Percentiles rank a stretch among this genome's conserved stretches.
Conservation (phyloP, 2,888 invertebrate species). For the Nemapogon koenigi region DNA sequence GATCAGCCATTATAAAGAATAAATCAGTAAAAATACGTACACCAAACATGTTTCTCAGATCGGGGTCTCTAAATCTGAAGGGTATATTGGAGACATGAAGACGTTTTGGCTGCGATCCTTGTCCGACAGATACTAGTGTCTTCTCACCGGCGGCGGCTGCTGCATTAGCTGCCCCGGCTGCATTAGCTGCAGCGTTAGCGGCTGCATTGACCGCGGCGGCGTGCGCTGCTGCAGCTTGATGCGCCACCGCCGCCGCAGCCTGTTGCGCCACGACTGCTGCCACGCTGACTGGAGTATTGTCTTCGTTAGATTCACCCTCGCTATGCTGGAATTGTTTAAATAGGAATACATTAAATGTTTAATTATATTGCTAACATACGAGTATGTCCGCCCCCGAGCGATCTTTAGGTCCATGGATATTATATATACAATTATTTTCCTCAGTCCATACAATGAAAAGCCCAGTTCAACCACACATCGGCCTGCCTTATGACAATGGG, state of each 20-base stretch:
- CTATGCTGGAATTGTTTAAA: slow-evolving; percentile 41
- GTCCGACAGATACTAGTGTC: slow-evolving; percentile 57
- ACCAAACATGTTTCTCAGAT: slow-evolving; percentile 97
- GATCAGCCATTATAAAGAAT: slow-evolving; percentile 4
- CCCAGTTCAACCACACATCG: no score
- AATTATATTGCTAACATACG: no score
- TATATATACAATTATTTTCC: no score
- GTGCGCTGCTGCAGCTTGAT: slow-evolving; percentile 44
- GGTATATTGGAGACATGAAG: slow-evolving; percentile 99
- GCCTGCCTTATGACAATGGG: no score
- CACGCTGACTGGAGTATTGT: slow-evolving; percentile 58
- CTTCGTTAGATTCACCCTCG: slow-evolving; percentile 63
- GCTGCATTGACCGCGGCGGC: slow-evolving; percentile 58
- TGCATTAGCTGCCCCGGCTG: slow-evolving; percentile 32
- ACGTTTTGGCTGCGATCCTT: slow-evolving; percentile 82
- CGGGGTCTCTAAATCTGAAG: slow-evolving; percentile 98
- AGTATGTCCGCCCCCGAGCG: no score
- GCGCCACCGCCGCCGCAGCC: slow-evolving; percentile 31
- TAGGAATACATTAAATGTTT: no score
- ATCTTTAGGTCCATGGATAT: no score
- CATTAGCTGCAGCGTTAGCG: slow-evolving; percentile 30
- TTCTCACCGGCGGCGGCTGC: slow-evolving; percentile 48
- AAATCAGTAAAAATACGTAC: slow-evolving; percentile 68
- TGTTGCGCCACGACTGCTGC: slow-evolving; percentile 42
- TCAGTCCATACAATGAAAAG: no score